Conservation (phyloP, 37 sponge, comb jelly and placozoan genomes). For the Dysidea cf. avara region DNA sequence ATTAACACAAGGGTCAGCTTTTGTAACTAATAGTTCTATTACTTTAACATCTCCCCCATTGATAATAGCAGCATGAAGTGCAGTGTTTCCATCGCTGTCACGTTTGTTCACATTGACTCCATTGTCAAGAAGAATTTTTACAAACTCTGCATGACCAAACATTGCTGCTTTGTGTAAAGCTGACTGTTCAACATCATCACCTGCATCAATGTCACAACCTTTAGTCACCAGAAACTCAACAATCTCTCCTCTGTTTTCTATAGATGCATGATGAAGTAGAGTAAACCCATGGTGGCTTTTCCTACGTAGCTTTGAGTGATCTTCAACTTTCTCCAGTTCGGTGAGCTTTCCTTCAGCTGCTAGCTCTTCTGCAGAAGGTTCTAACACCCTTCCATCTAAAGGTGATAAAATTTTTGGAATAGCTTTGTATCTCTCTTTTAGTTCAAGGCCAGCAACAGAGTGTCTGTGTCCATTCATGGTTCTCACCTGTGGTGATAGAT, state of each 20-base stretch:
- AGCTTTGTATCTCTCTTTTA: too few relatives aligned
- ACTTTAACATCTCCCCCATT: conserved; percentile 22
- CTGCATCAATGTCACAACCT: conserved; percentile 51
- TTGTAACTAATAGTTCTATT: conserved; percentile 48
- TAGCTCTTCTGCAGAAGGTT: too few relatives aligned
- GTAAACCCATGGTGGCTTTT: conserved; percentile 44
- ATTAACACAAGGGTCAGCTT: conserved; percentile 46
- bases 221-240: conserved; percentile 65
- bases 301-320: conserved; percentile 10
- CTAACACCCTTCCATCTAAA: too few relatives aligned
- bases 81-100: conserved; percentile 81
- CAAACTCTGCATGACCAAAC: too few relatives aligned
- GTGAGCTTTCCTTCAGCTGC: conserved; percentile 53
- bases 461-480: too few relatives aligned
- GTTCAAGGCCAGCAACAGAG: too few relatives aligned
- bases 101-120: too few relatives aligned
- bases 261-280: conserved; percentile 60
- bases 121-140: too few relatives aligned
- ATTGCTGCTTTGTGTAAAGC: too few relatives aligned
- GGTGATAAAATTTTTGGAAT: too few relatives aligned
- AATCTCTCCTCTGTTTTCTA: conserved; percentile 34
- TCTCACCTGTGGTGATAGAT: too few relatives aligned
- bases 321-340: conserved; percentile 27
- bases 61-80: conserved; percentile 67
- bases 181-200: conserved; percentile 69